Conservation (phyloP, 2,888 invertebrate genomes). For the Heliconius sara region DNA sequence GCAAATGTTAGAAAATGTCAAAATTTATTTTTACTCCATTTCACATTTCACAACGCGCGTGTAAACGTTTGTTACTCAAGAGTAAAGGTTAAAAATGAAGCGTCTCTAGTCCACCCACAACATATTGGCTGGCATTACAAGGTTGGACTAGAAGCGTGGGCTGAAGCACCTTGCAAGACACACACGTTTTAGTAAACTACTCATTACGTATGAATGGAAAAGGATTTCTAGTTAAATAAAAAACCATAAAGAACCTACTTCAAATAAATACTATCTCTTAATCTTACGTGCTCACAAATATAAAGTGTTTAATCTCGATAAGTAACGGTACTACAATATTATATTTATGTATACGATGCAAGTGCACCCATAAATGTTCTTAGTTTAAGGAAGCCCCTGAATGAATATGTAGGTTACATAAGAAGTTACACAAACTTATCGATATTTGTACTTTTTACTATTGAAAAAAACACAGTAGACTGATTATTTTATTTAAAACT, state of each 20-base stretch:
- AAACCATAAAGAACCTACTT: neutral
- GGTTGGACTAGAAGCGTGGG: constrained; percentile 71
- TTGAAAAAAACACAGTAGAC: neutral
- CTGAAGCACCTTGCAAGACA: constrained; percentile 61
- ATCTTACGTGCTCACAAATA: neutral
- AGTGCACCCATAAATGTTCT: constrained; percentile 43
- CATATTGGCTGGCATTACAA: constrained; percentile 73
- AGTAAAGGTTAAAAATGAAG: constrained; percentile 62
- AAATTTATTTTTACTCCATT: constrained; percentile 19
- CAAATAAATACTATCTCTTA: neutral
- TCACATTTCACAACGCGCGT: constrained; percentile 33
- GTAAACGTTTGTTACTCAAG: constrained; percentile 69
- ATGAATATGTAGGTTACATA: constrained; percentile 36
- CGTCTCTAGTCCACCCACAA: constrained; percentile 70
- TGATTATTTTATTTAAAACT: neutral
- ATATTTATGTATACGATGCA: constrained; percentile 30
- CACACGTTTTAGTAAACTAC: constrained; percentile 50
- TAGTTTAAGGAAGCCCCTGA: constrained; percentile 41
- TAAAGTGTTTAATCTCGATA: constrained; percentile 9
- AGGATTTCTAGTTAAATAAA: constrained; percentile 1
- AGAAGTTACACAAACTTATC: constrained; percentile 18
- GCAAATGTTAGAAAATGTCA: constrained; percentile 2
- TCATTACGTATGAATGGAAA: constrained; percentile 37
- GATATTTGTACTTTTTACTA: neutral
- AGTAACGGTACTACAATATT: neutral